Conservation (phyloP, 2,888 invertebrate species). For the Epinotia brunnichana region DNA sequence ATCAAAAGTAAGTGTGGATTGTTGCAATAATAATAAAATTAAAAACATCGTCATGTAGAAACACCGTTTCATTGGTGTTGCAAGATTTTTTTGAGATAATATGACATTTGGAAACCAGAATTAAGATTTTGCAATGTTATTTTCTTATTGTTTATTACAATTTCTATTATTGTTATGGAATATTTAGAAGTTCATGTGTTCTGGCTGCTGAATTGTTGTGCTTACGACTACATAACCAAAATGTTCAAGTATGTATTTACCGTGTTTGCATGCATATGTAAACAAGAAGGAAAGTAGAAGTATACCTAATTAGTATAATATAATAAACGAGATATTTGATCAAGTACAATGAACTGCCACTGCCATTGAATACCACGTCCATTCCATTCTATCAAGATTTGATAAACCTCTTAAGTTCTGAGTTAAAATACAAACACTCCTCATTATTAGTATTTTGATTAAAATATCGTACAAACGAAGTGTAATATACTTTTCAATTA, state of each 20-base stretch:
- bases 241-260: conserved; percentile 20
- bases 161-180: not conserved
- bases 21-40: conserved; percentile 78
- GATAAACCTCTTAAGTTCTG: not conserved
- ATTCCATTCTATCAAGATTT: not conserved
- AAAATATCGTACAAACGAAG: too few relatives aligned
- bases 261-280: not conserved
- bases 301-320: not conserved
- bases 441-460: too few relatives aligned
- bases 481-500: too few relatives aligned
- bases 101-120: conserved; percentile 48
- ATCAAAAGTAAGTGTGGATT: conserved; percentile 72
- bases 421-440: too few relatives aligned
- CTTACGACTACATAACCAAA: conserved; percentile 22
- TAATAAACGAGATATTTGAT: not conserved
- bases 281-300: not conserved
- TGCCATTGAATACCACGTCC: too few relatives aligned
- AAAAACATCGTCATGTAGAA: conserved; percentile 66
- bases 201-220: not conserved
- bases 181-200: conserved; percentile 17
- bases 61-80: conserved; percentile 74
- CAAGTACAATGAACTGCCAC: not conserved
- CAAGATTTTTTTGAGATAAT: conserved; percentile 62
- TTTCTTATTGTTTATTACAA: conserved; percentile 36
- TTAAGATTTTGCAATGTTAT: conserved; percentile 16